Conservation (phyloP, 2,888 invertebrate genomes). For the Melieria omissa region DNA sequence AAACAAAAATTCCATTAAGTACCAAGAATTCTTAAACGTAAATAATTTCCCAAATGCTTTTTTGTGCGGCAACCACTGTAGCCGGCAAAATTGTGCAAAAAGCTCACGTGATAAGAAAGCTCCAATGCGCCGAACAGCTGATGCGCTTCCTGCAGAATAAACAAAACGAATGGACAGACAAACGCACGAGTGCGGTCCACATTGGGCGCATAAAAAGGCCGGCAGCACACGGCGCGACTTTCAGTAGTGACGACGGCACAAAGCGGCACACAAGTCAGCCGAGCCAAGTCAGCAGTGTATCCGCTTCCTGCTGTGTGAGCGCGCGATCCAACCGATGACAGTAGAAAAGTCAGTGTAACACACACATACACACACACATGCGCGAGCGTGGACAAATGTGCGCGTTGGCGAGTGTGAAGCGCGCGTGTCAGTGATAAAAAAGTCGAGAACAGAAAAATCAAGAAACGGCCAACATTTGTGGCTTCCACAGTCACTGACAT, state of each 20-base stretch:
- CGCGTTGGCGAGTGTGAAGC: not conserved
- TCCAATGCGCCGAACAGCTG: slow-evolving; percentile 37
- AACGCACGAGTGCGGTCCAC: slow-evolving; percentile 11
- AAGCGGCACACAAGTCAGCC: slow-evolving; percentile 12
- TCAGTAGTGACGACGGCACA: slow-evolving; percentile 19
- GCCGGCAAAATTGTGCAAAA: slow-evolving; percentile 11
- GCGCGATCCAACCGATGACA: not conserved
- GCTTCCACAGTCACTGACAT: too few relatives aligned
- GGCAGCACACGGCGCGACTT: not conserved
- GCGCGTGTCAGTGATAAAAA: too few relatives aligned
- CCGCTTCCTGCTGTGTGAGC: not conserved
- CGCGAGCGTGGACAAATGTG: not conserved
- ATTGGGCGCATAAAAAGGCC: slow-evolving; percentile 14
- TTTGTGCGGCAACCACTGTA: slow-evolving; percentile 12
- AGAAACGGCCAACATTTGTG: too few relatives aligned
- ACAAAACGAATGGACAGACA: slow-evolving; percentile 18
- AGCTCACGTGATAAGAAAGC: slow-evolving; percentile 42
- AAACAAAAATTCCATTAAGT: too few relatives aligned
- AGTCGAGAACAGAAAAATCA: not conserved
- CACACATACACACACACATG: not conserved
- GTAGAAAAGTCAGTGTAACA: not conserved
- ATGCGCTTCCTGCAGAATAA: slow-evolving; percentile 7
- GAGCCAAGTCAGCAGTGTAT: not conserved
- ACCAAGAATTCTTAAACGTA: too few relatives aligned
- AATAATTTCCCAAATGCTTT: not conserved